Conservation (phyloP, 1,140 invertebrate genomes). For the Cydia strobilella region DNA sequence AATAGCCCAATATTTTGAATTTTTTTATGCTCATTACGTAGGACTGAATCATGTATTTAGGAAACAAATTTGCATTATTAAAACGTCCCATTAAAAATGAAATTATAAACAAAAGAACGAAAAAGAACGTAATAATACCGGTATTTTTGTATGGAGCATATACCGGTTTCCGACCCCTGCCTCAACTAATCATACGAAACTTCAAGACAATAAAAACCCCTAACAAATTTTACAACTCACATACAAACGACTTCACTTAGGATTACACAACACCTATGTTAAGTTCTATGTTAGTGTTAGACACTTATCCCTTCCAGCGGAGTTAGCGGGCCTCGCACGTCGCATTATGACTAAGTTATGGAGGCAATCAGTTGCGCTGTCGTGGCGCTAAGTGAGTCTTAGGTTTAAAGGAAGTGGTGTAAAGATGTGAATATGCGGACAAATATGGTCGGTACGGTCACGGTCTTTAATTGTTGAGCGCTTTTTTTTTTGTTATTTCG, state of each 20-base stretch:
- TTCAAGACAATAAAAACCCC: background rate
- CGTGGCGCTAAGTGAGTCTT: constrained; percentile 27
- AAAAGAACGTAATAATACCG: too few species aligned
- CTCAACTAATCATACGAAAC: background rate
- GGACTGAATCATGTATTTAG: too few species aligned
- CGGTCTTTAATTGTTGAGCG: too few species aligned
- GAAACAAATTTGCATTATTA: too few species aligned
- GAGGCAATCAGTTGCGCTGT: constrained; percentile 29
- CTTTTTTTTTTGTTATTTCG: too few species aligned
- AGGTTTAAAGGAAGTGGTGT: background rate
- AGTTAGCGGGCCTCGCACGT: background rate
- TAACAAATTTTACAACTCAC: background rate
- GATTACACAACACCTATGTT: background rate
- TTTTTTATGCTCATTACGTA: too few species aligned
- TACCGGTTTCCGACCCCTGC: too few species aligned
- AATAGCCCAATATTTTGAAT: too few species aligned
- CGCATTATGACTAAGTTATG: constrained; percentile 25
- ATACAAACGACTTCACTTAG: background rate
- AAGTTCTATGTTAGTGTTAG: background rate
- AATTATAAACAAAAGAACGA: too few species aligned
- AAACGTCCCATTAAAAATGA: too few species aligned
- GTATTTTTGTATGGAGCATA: too few species aligned
- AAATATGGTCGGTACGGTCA: background rate
- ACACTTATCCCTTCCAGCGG: constrained; percentile 10
- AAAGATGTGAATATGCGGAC: background rate